These are phyloP conservation scores for Rhyacophila evoluta DNA, from an alignment of 2,888 invertebrate species.

Conservation along the genomic window DNA sequence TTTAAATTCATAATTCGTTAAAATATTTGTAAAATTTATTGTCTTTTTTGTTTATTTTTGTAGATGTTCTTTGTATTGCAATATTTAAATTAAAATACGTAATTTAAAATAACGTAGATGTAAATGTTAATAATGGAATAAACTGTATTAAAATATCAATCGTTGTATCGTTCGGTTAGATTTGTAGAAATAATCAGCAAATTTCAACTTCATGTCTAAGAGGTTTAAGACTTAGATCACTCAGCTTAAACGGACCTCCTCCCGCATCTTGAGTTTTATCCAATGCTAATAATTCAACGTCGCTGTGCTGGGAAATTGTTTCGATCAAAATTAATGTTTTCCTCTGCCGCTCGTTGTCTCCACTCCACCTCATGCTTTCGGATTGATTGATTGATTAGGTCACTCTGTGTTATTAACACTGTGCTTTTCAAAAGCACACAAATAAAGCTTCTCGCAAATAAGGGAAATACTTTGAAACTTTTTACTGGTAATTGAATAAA, in stretches of 20 bases:
- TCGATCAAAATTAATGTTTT: constrained; percentile 19
- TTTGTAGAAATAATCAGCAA: background rate
- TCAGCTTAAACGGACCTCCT: background rate
- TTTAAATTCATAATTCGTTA: too few relatives aligned
- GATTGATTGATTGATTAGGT: constrained; percentile 13
- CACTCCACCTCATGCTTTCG: background rate
- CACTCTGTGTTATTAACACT: background rate
- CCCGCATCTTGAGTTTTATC: background rate
- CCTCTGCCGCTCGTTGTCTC: background rate
- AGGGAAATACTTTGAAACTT: background rate
- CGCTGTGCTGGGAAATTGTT: background rate
- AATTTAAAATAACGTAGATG: too few relatives aligned
- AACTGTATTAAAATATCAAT: background rate
- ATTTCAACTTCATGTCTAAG: constrained; percentile 8
- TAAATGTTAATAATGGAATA: too few relatives aligned
- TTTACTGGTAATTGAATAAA: too few relatives aligned
- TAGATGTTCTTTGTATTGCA: too few relatives aligned
- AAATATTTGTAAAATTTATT: too few relatives aligned
- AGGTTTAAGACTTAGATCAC: background rate
- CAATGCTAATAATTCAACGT: background rate
- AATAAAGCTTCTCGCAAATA: background rate
- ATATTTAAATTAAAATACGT: too few relatives aligned
- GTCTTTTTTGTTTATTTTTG: too few relatives aligned
- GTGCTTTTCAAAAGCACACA: background rate
- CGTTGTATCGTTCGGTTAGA: background rate